phyloP scores from a whole-genome alignment of 2,113 vertebrate genomes.

The Speoplatyrhinus poulsoni region DNA sequence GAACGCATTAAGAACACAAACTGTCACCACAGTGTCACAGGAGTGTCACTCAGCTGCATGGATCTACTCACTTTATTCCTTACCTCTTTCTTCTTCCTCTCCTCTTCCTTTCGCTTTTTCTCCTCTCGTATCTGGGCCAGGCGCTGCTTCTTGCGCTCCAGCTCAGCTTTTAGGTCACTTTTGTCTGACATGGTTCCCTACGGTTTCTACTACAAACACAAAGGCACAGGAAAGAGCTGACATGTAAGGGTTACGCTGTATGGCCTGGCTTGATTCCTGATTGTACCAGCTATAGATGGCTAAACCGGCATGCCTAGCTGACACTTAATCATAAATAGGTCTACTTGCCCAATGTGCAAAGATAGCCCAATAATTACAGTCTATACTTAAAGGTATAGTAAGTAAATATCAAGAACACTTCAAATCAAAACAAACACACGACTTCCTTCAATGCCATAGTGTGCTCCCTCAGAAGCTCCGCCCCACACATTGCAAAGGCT shows the following conservation, averaged over 20 bases:
- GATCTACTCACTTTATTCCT: slow-evolving; percentile 66
- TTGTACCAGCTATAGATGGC: too few species aligned
- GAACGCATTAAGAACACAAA: not conserved
- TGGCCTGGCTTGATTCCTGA: slow-evolving; percentile 8
- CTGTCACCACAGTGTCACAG: not conserved
- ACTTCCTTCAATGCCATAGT: too few species aligned
- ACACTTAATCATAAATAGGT: too few species aligned
- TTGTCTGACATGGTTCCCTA: slow-evolving; percentile 91
- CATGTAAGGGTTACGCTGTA: not conserved
- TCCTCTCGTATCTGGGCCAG: slow-evolving; percentile 98
- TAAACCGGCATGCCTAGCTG: too few species aligned
- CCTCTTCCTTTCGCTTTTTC: slow-evolving; percentile 98
- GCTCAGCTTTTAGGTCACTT: slow-evolving; percentile 97
- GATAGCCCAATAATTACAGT: not conserved
- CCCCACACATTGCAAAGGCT: too few species aligned
- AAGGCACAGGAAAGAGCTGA: slow-evolving; percentile 7
- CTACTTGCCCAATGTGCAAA: too few species aligned
- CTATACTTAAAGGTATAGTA: too few species aligned
- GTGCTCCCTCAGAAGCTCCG: too few species aligned
- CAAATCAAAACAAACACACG: too few species aligned
- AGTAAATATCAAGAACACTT: too few species aligned
- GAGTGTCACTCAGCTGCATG: not conserved
- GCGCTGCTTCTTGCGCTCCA: slow-evolving; percentile 97
- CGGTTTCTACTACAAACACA: not conserved
- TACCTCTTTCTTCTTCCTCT: slow-evolving; percentile 97